Evolutionary conservation across 1,140 invertebrate genomes (phyloP).

Genomic region (Bombus superbus): DNA sequence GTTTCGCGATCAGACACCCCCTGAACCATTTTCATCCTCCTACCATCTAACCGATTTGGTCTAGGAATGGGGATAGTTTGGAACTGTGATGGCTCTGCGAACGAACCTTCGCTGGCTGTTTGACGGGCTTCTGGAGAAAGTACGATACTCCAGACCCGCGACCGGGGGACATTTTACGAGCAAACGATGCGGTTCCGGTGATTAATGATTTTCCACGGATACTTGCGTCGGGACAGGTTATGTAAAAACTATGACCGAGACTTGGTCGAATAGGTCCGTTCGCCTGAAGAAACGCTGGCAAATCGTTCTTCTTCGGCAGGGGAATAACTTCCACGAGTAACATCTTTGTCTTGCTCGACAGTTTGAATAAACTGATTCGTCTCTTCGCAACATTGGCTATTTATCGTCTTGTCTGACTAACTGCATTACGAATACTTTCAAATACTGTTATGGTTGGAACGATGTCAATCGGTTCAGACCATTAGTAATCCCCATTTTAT

Average conservation of each 20-base stretch:
- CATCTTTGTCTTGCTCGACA: conserved; percentile 9
- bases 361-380: neutral
- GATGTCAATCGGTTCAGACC: neutral
- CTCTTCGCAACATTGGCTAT: neutral
- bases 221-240: neutral
- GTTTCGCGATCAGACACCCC: conserved; percentile 11
- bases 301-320: neutral
- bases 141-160: conserved; percentile 4
- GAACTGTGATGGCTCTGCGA: conserved; percentile 20
- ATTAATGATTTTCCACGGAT: conserved; percentile 39
- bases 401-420: neutral
- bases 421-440: neutral
- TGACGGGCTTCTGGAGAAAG: conserved; percentile 17
- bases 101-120: conserved; percentile 24
- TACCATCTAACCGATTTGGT: neutral
- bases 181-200: conserved; percentile 34
- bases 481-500: neutral
- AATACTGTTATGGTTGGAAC: too few species aligned
- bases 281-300: neutral
- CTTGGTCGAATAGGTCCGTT: neutral
- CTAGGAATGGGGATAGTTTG: conserved; percentile 34
- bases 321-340: neutral
- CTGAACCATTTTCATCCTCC: neutral
- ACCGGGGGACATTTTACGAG: conserved; percentile 32
- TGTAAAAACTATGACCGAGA: conserved; percentile 8